Evolutionary conservation across 2,888 invertebrate genomes (phyloP).

Genomic region (Melitaea athalia): DNA sequence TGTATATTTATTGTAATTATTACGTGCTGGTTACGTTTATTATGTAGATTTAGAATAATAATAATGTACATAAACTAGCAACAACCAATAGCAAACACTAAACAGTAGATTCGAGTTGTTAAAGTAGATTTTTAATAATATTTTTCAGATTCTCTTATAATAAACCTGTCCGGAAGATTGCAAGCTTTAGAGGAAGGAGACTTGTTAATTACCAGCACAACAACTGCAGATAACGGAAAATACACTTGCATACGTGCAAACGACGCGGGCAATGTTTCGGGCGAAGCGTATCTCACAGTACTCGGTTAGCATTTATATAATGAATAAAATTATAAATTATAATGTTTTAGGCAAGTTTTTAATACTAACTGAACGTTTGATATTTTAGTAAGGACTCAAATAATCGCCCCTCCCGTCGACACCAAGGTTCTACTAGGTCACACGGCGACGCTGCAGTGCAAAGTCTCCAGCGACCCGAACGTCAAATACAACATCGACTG

Average conservation of each 20-base stretch:
- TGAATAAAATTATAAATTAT: neutral
- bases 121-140: slow-evolving; percentile 11
- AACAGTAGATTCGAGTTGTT: neutral
- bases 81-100: no score
- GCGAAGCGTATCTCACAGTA: slow-evolving; percentile 91
- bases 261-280: slow-evolving; percentile 93
- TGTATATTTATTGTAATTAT: neutral
- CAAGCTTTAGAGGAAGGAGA: slow-evolving; percentile 94
- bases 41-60: no score
- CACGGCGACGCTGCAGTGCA: slow-evolving; percentile 96
- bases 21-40: neutral
- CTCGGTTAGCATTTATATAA: slow-evolving; percentile 82
- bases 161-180: slow-evolving; percentile 86
- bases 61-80: no score
- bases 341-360: neutral
- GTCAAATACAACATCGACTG: slow-evolving; percentile 93
- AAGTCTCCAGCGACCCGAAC: slow-evolving; percentile 94
- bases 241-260: slow-evolving; percentile 95
- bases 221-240: slow-evolving; percentile 91
- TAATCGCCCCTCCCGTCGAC: slow-evolving; percentile 95
- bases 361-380: slow-evolving; percentile 23
- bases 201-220: slow-evolving; percentile 92
- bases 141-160: slow-evolving; percentile 71
- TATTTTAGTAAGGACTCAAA: slow-evolving; percentile 92
- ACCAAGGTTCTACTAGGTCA: slow-evolving; percentile 95